phyloP scores from a whole-genome alignment of 2,888 invertebrate genomes.

The Torymus texanus region DNA sequence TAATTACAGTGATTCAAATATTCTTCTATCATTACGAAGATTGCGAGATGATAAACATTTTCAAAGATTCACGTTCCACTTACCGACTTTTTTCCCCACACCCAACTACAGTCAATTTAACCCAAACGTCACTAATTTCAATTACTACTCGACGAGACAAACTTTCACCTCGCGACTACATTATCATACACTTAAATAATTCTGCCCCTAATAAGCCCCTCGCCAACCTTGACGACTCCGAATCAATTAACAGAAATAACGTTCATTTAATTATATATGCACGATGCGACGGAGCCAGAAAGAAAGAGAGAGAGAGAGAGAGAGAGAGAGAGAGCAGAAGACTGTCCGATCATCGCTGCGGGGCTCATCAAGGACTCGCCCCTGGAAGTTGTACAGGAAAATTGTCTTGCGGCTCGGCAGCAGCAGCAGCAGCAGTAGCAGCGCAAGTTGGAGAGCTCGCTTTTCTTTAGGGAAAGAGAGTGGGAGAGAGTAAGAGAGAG shows the following conservation, averaged over 20 bases:
- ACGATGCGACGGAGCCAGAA: not conserved
- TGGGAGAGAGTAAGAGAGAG: not conserved
- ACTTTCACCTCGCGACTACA: too few relatives aligned
- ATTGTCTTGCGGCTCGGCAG: constrained; percentile 39
- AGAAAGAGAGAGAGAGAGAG: not conserved
- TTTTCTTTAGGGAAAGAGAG: constrained; percentile 21
- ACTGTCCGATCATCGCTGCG: constrained; percentile 10
- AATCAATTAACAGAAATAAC: constrained; percentile 22
- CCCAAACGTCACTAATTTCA: too few relatives aligned
- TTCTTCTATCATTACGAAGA: too few relatives aligned
- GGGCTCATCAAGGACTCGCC: constrained; percentile 33
- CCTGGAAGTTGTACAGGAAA: constrained; percentile 46
- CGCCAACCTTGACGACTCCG: not conserved
- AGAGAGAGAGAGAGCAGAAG: not conserved
- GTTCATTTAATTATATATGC: constrained; percentile 22
- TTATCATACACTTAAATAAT: not conserved
- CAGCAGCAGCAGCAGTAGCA: constrained; percentile 6
- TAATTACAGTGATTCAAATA: too few relatives aligned
- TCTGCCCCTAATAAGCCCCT: not conserved
- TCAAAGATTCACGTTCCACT: too few relatives aligned
- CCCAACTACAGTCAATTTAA: too few relatives aligned
- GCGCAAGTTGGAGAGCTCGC: not conserved
- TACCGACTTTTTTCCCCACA: too few relatives aligned
- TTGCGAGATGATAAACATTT: too few relatives aligned
- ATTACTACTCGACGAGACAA: too few relatives aligned